Evolutionary conservation across 2,888 invertebrate species (phyloP).

Genomic region (Agrotis ipsilon): DNA sequence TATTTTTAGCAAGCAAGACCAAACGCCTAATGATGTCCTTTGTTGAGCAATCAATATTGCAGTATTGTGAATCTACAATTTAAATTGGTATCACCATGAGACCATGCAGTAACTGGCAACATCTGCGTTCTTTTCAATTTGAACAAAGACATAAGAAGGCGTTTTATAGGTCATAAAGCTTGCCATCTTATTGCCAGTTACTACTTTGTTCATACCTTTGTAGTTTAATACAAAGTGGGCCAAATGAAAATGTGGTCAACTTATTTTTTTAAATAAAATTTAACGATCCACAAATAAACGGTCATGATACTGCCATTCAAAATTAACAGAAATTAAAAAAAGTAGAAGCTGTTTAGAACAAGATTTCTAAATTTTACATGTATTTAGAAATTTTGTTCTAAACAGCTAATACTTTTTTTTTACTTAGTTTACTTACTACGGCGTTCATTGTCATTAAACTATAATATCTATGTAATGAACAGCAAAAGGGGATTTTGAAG

Average conservation of each 20-base stretch:
- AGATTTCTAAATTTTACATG: too few relatives aligned
- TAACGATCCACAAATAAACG: too few relatives aligned
- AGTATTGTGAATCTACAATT: slow-evolving; percentile 37
- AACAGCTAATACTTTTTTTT: too few relatives aligned
- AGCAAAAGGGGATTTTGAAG: neutral
- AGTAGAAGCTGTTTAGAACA: neutral
- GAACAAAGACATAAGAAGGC: slow-evolving; percentile 8
- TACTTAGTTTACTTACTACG: too few relatives aligned
- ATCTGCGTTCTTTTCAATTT: slow-evolving; percentile 37
- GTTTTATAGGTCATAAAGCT: slow-evolving; percentile 29
- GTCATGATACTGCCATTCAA: too few relatives aligned
- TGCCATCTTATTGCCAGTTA: slow-evolving; percentile 24
- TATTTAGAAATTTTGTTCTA: too few relatives aligned
- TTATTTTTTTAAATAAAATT: slow-evolving; percentile 4
- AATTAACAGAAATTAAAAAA: neutral
- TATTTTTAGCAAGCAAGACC: slow-evolving; percentile 19
- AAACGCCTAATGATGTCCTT: slow-evolving; percentile 35
- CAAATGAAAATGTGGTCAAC: neutral
- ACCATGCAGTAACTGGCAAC: slow-evolving; percentile 16
- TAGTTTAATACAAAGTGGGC: slow-evolving; percentile 4
- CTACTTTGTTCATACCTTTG: slow-evolving; percentile 6
- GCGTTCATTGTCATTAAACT: too few relatives aligned
- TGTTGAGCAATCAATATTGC: slow-evolving; percentile 44
- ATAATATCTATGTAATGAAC: neutral
- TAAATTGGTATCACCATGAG: slow-evolving; percentile 28